Base-by-base conservation (phyloP, 2,888 invertebrate species). In the Scotopteryx bipunctaria region DNA sequence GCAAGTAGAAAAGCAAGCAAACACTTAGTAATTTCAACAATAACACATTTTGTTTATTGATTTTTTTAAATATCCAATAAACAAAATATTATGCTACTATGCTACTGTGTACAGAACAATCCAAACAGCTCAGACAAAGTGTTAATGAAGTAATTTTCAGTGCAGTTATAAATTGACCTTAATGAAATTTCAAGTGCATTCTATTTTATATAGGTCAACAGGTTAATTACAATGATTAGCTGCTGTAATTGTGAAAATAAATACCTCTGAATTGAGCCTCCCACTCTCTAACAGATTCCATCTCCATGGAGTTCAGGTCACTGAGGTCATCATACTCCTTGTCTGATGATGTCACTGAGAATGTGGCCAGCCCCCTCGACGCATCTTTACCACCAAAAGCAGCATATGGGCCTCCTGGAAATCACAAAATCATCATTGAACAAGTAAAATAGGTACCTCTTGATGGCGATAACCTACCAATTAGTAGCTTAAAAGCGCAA, bases 221-320 rank as follows among this genome's bases (percentile, higher is more conserved):
- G 2, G 27, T 6, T 98, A n/a, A 25, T 27, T 25, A 9, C 3
- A 25, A 14, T 8, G 8, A 6, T 13, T 9, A 6, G 1, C 15
- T 16, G 6, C 9, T 2, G 2, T n/a, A 23, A 38, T 23, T 25
- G n/a, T n/a, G n/a, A n/a, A n/a, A n/a, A n/a, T n/a, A n/a, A n/a
- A n/a, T 41, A 54, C 54, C 98, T 93, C 95, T 95, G 82, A 99
- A 98, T 82, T 99, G 99, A 85, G 96, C 95, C 83, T 98, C 98
- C 99, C 99, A 99, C 88, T 99, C 99, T 63, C 93, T 93, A 4
- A 99, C 95, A 14, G 97, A 96, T 66, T 98, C 98, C 97, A 99
- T 98, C 91, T 99, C 96, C 91, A 95, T 94, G 8, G 95, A 93
- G 75, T 95, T 96, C 47, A 99, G 93, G 86, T 99, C 99, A 81